Evolutionary conservation across 2,797 vertebrate genomes (phyloP), one percentile per base, ranked within the genome.

Genomic region (Coregonus ussuriensis): DNA sequence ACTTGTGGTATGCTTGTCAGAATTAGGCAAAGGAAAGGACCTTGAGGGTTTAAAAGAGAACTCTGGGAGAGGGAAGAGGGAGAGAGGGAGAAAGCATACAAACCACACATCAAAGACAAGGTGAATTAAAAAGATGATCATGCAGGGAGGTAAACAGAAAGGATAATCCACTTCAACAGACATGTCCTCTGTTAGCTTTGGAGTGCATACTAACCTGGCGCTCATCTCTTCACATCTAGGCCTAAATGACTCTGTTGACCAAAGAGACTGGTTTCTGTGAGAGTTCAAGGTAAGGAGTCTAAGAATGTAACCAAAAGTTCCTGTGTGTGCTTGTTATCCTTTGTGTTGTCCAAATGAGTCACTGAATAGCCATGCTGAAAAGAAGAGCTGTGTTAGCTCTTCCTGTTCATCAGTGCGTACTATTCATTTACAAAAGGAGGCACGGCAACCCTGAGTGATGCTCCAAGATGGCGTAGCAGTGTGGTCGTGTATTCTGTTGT

Each of bases 141-240:
- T 62, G 6, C n/a, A 11, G n/a, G 6, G 59, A 21, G 59, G 6
- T 25, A 21, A 15, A 3, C 6, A 59, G 54, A 13, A 35, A 54
- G 21, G 47, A 14, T 70, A 25, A 37, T 73, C 29, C 37, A 73
- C 14, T 37, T 15, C 67, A 35, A 53, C 73, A 70, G 77, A 71
- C 66, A 6, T 83, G 29, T 47, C 7, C 66, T 56, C 4, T 7
- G 54, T 53, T n/a, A 73, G n/a, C 78, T 75, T 75, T 68, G 72
- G 7, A 79, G 77, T 75, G 56, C 52, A 74, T 35, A 76, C 78
- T 78, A 78, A 78, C 54, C 77, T 63, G 59, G 59, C 21, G 11
- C 59, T 63, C 21, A 25, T 63, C 56, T 59, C 56, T 25, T 63
- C 21, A 25, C 59, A 25, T 29, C 11, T 25, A 25, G 9, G 21